Base-by-base conservation (phyloP, 2,888 invertebrate genomes). In the Onthophagus sagittarius region DNA sequence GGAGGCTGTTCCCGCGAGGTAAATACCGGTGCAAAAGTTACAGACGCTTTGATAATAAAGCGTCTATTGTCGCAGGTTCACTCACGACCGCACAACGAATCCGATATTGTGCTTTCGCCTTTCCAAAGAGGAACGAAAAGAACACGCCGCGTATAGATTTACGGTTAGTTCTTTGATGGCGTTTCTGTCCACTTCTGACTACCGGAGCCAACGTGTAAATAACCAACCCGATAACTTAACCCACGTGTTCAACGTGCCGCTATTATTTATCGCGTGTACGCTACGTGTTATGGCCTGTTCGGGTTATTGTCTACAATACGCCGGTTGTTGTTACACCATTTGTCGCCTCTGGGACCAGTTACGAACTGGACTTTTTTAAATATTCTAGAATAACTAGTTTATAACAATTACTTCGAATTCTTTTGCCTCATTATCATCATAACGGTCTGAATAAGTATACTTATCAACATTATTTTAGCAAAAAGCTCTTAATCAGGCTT, bases 21-120 rank as follows among this genome's bases (percentile, higher is more conserved):
- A 53, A 53, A 53, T 70, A 53, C 62, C 62, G 15, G 39, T 14
- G 33, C 65, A 32, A 39, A 63, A 71, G 63, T 63, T 72, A 53
- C 70, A 71, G 3, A 33, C 63, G 63, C 72, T 39, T 72, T 72
- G 72, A 72, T 72, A 71, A 71, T 63, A 63, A 67, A 23, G 31
- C 31, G 67, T 67, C 23, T 23, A n/a, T 67, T 67, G 67, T 67
- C 32, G 31, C 67, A 23, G 23, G 39, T 53, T 53, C 11, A 11
- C 39, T 7, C 23, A 13, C 67, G 32, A 15, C 9, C n/a, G 67
- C 13, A 67, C 23, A n/a, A 23, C 67, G 67, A 67, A 67, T 67
- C 67, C 32, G 67, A n/a, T 67, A 67, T 67, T 67, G 32, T 67
- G 23, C 67, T 11, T 53, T 7, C 39, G 39, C 7, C 67, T 11